Conservation (phyloP, 2,888 invertebrate genomes). For the Drosophila neonasuta region DNA sequence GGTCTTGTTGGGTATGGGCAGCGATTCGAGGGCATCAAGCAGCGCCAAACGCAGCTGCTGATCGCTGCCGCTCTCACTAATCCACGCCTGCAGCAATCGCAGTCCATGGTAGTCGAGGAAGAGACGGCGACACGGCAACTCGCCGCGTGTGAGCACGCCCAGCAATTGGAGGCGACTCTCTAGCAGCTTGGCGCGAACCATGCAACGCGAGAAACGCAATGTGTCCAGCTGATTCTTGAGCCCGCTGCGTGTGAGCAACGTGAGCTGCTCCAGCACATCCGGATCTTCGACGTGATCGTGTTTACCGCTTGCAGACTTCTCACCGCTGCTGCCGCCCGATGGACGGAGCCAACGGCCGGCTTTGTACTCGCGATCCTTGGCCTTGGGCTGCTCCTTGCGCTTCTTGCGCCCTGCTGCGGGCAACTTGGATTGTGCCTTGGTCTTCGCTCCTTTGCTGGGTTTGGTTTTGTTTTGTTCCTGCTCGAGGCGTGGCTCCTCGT, state of each 20-base stretch:
- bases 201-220: slow-evolving; percentile 92
- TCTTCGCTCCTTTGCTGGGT: slow-evolving; percentile 11
- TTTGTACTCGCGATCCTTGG: slow-evolving; percentile 74
- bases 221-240: slow-evolving; percentile 95
- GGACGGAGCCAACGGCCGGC: slow-evolving; percentile 68
- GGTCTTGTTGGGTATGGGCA: slow-evolving; percentile 97
- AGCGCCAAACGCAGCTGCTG: slow-evolving; percentile 86
- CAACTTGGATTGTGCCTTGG: slow-evolving; percentile 30
- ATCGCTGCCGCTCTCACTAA: slow-evolving; percentile 86
- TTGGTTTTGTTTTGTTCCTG: slow-evolving; percentile 39
- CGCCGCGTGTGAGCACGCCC: slow-evolving; percentile 90
- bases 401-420: slow-evolving; percentile 33
- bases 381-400: slow-evolving; percentile 57
- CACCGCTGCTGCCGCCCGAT: slow-evolving; percentile 23
- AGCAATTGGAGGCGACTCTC: slow-evolving; percentile 90
- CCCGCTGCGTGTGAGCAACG: slow-evolving; percentile 89
- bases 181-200: slow-evolving; percentile 94
- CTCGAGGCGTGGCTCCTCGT: slow-evolving; percentile 37
- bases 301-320: slow-evolving; percentile 33
- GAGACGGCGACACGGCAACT: slow-evolving; percentile 91
- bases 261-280: slow-evolving; percentile 92
- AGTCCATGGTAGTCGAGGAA: slow-evolving; percentile 97
- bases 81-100: slow-evolving; percentile 95
- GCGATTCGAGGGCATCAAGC: slow-evolving; percentile 90
- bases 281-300: slow-evolving; percentile 84